A percentile compares a stretch with the other conserved stretches of the same genome.
These are phyloP conservation scores for Patella vulgata DNA, from an alignment of 1,140 invertebrate species.

Conservation along the genomic window DNA sequence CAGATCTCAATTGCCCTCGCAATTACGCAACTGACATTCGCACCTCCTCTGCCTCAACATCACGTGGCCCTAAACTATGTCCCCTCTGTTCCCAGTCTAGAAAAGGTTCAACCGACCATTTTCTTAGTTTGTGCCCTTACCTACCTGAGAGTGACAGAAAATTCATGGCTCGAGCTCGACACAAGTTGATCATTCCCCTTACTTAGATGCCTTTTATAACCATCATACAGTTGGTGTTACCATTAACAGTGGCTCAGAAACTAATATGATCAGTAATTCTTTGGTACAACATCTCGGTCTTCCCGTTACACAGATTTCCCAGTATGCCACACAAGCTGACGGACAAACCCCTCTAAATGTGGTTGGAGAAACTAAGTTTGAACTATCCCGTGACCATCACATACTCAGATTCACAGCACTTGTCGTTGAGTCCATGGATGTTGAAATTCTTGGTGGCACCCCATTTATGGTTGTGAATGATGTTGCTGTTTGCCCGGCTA, in stretches of 20 bases:
- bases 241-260: constrained; percentile 1
- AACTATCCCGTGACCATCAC: constrained; percentile 3
- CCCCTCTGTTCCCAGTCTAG: background rate
- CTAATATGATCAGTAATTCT: constrained; percentile 7
- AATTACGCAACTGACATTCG: no score
- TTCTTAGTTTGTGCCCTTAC: constrained; percentile 5
- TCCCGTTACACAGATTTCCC: constrained; percentile 5
- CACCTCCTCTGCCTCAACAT: no score
- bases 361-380: background rate
- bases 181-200: constrained; percentile 1
- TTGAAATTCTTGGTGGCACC: constrained; percentile 18
- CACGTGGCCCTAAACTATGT: no score
- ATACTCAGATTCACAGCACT: constrained; percentile 14
- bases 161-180: constrained; percentile 9
- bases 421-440: constrained; percentile 25
- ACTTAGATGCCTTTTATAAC: background rate
- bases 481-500: constrained; percentile 19
- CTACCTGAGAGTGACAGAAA: constrained; percentile 10
- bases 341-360: constrained; percentile 17
- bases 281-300: background rate
- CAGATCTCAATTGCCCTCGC: no score
- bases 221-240: constrained; percentile 3
- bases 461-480: constrained; percentile 30
- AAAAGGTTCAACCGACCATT: background rate
- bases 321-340: constrained; percentile 20